Evolutionary conservation across 2,797 vertebrate genomes (phyloP).

Genomic region (Chelon auratus): DNA sequence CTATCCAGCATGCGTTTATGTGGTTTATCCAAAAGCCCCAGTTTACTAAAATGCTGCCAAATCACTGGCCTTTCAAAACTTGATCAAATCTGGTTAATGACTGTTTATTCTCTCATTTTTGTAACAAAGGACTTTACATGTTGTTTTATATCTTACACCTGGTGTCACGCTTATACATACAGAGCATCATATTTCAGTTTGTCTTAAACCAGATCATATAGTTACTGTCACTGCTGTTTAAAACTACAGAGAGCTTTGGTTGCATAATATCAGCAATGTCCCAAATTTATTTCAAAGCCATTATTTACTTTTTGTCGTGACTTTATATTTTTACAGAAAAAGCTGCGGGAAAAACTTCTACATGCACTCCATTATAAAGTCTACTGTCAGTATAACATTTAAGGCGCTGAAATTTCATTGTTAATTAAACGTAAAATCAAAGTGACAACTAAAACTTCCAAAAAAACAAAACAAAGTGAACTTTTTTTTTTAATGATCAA

Average conservation of each 20-base stretch:
- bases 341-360: neutral
- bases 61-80: neutral
- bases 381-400: constrained; percentile 1
- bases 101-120: neutral
- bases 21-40: neutral
- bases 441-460: constrained; percentile 14
- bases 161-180: neutral
- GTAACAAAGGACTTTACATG: neutral
- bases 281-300: constrained; percentile 7
- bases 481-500: constrained; percentile 50
- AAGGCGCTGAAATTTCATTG: constrained; percentile 3
- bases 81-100: neutral
- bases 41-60: neutral
- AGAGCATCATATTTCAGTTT: neutral
- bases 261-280: constrained; percentile 2
- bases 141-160: neutral
- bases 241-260: neutral
- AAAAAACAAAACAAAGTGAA: constrained; percentile 35
- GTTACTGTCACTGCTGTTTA: neutral
- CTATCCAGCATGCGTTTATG: neutral
- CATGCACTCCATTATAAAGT: neutral
- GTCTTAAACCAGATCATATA: neutral
- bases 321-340: constrained; percentile 1
- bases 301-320: constrained; percentile 8
- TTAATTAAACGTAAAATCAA: constrained; percentile 5